Conservation (phyloP, 1,140 invertebrate genomes). For the Manduca sexta region DNA sequence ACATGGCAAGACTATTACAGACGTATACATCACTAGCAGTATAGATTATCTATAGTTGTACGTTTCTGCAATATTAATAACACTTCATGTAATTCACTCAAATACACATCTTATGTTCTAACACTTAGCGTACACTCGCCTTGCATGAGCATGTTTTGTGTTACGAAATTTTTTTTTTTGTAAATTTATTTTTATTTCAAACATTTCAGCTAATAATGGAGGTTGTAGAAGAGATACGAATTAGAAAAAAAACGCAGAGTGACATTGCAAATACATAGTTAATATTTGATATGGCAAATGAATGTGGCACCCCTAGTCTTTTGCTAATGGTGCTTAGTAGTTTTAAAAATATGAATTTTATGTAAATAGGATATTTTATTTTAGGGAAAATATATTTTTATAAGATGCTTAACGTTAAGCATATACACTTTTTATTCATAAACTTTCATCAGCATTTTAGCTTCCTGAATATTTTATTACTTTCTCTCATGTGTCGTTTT, state of each 20-base stretch:
- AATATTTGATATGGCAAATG: neutral
- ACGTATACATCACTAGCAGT: no score
- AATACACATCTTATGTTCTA: neutral
- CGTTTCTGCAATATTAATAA: no score
- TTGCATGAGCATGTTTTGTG: slow-evolving; percentile 9
- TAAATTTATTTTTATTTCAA: slow-evolving; percentile 17
- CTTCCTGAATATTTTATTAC: no score
- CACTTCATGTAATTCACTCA: no score
- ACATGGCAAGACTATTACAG: no score
- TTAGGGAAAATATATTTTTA: neutral
- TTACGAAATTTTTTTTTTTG: slow-evolving; percentile 7
- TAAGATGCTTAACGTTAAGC: no score
- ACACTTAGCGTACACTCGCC: neutral
- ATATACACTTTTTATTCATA: no score
- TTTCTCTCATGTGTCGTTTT: no score
- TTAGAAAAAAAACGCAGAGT: slow-evolving; percentile 66
- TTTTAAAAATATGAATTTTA: slow-evolving; percentile 16
- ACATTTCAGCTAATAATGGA: slow-evolving; percentile 71
- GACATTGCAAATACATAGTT: slow-evolving; percentile 51
- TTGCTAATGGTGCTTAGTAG: slow-evolving; percentile 32
- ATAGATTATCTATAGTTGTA: no score
- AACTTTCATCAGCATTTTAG: no score
- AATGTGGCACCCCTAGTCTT: slow-evolving; percentile 24
- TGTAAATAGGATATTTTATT: slow-evolving; percentile 27
- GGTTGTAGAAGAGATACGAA: slow-evolving; percentile 70